Conservation (phyloP, 2,797 vertebrate species). For the Pteronotus mesoamericanus region DNA sequence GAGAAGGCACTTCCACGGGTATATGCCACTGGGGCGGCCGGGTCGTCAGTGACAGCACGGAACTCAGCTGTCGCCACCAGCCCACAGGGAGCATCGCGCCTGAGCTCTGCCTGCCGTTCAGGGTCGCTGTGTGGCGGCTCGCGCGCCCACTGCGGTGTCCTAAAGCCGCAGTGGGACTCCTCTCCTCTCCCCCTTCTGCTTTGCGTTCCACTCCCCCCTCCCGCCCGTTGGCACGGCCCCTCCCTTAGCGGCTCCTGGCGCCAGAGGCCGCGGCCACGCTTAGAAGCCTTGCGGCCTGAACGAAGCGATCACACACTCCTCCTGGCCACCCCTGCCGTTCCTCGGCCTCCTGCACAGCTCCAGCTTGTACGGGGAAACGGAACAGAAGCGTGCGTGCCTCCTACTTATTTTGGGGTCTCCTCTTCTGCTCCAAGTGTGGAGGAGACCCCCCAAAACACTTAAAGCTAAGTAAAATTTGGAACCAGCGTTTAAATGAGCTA, state of each 20-base stretch:
- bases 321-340: neutral
- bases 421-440: too few species aligned
- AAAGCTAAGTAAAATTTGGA: neutral
- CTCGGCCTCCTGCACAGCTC: neutral
- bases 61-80: neutral
- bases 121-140: neutral
- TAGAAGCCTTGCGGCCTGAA: neutral
- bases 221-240: neutral
- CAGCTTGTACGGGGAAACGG: neutral
- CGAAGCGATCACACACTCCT: neutral
- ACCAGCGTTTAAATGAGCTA: slow-evolving; percentile 39
- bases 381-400: too few species aligned
- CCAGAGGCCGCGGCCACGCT: neutral
- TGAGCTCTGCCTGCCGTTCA: neutral
- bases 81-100: neutral
- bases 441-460: neutral
- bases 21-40: neutral
- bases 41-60: neutral
- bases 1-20: neutral
- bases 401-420: too few species aligned
- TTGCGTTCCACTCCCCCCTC: neutral
- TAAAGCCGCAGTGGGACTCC: neutral
- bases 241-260: too few species aligned
- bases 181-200: neutral
- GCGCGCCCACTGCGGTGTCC: neutral